These are phyloP conservation scores for Ferdinandea cuprea DNA, from an alignment of 2,888 invertebrate species.

Conservation along the genomic window DNA sequence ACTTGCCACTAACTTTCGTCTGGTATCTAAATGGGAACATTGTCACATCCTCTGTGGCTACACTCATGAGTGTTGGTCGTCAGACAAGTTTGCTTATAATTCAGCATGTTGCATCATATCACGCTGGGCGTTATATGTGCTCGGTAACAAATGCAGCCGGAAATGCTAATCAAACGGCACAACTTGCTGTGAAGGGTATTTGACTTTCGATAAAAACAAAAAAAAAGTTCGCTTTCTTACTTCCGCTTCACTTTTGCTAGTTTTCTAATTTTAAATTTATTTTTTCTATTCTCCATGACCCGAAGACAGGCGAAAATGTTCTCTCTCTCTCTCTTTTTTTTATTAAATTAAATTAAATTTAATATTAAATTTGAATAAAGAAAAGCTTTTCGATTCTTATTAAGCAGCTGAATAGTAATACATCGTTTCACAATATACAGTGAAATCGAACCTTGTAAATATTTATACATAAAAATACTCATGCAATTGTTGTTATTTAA, in stretches of 20 bases:
- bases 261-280: conserved; percentile 8
- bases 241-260: conserved; percentile 26
- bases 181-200: conserved; percentile 86
- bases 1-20: conserved; percentile 87
- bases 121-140: conserved; percentile 86
- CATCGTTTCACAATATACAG: conserved; percentile 13
- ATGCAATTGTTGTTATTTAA: conserved; percentile 27
- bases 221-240: conserved; percentile 5
- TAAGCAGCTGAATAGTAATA: conserved; percentile 7
- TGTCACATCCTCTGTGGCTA: conserved; percentile 77
- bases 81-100: conserved; percentile 85
- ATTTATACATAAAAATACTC: conserved; percentile 40
- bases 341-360: neutral
- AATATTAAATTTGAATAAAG: neutral
- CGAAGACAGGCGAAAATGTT: conserved; percentile 61
- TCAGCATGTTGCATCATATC: conserved; percentile 85
- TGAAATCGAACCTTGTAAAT: conserved; percentile 61
- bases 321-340: conserved; percentile 1
- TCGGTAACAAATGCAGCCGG: conserved; percentile 85
- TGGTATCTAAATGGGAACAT: conserved; percentile 83
- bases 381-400: neutral
- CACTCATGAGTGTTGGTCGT: conserved; percentile 80
- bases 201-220: conserved; percentile 34
- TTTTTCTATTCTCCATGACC: conserved; percentile 36
- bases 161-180: conserved; percentile 84